A percentile compares a stretch with the other conserved stretches of the same genome.
Evolutionary conservation across 2,113 vertebrate genomes (phyloP).

Genomic region (Actenoides lindsayi): DNA sequence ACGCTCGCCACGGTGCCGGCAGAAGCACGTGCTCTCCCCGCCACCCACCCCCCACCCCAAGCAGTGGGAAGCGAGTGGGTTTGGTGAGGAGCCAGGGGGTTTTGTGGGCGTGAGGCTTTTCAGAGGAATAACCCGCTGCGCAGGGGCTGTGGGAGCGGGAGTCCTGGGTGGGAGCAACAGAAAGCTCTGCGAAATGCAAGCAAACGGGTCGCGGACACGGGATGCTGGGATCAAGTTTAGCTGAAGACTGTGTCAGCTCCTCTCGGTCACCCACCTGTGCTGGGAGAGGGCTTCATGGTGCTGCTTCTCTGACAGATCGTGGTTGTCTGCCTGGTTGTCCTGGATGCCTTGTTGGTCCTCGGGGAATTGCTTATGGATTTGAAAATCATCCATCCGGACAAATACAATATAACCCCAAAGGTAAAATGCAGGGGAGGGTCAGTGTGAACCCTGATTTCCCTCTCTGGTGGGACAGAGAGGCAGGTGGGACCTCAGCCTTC

Average conservation of each 20-base stretch:
- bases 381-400: constrained; percentile 80
- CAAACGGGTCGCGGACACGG: rapidly evolving
- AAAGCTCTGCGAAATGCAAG: rapidly evolving
- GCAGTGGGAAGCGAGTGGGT: rapidly evolving
- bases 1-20: rapidly evolving
- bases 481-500: not conserved
- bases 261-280: not conserved
- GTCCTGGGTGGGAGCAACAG: not conserved
- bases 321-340: constrained; percentile 88
- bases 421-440: constrained; percentile 49
- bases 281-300: not conserved
- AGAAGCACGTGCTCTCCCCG: rapidly evolving
- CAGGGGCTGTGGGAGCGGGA: rapidly evolving
- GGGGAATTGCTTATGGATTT: constrained; percentile 91
- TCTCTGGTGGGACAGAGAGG: not conserved
- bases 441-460: not conserved
- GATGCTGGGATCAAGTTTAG: not conserved
- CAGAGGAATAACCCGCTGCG: not conserved
- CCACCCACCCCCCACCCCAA: rapidly evolving
- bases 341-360: constrained; percentile 92
- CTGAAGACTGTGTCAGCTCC: not conserved
- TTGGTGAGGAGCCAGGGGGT: not conserved
- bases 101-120: not conserved
- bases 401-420: constrained; percentile 77
- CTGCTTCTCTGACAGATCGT: constrained; percentile 75